phyloP scores from a whole-genome alignment of 2,113 vertebrate species.

The Nothocercus nigrocapillus region DNA sequence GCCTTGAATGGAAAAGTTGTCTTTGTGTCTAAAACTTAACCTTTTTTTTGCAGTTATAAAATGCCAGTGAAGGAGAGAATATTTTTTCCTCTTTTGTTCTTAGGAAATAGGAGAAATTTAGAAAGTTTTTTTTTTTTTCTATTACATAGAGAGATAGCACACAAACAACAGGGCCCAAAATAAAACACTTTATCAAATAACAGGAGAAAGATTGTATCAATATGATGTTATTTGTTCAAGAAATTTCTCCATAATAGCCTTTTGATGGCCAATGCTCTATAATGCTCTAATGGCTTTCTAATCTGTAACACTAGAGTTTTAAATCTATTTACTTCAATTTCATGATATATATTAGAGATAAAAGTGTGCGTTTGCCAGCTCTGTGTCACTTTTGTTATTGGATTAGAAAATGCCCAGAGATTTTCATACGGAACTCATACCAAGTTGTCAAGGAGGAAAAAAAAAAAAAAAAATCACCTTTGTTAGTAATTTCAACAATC shows the following conservation, averaged over 20 bases:
- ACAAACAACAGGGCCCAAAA: not conserved
- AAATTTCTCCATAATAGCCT: conserved; percentile 65
- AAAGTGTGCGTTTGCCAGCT: conserved; percentile 66
- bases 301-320: conserved; percentile 73
- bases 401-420: conserved; percentile 65
- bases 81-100: not conserved
- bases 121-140: conserved; percentile 12
- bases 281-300: conserved; percentile 79
- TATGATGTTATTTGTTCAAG: conserved; percentile 68
- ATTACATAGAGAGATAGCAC: conserved; percentile 15
- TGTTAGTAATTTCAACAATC: not conserved
- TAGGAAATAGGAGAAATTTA: not conserved
- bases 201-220: conserved; percentile 68
- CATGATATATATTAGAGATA: conserved; percentile 68
- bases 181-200: conserved; percentile 72
- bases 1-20: not conserved
- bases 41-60: not conserved
- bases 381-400: conserved; percentile 73
- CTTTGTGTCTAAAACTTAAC: not conserved
- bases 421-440: conserved; percentile 57
- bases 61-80: not conserved
- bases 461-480: not conserved
- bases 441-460: not conserved
- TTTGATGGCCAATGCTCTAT: conserved; percentile 63
- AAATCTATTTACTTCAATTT: conserved; percentile 81